A percentile compares a stretch with the other conserved stretches of the same genome.
Conservation (phyloP, 1,140 invertebrate species). For the Potamilus streckersoni region DNA sequence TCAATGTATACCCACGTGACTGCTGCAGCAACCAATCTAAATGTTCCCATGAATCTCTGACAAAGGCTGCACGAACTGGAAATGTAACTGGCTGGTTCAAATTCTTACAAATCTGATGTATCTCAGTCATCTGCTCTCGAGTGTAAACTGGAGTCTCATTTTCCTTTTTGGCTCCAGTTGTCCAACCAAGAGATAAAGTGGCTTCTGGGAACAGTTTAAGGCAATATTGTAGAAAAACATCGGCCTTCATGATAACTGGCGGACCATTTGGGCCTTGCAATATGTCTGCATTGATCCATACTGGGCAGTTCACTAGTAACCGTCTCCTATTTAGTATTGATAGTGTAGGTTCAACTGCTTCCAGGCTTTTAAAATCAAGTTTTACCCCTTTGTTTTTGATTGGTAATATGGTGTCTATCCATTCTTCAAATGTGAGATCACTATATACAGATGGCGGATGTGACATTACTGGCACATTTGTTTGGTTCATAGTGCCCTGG, state of each 20-base stretch:
- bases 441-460: slow-evolving; percentile 17
- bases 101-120: slow-evolving; percentile 71
- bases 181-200: slow-evolving; percentile 88
- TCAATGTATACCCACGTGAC: slow-evolving; percentile 42
- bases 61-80: slow-evolving; percentile 39
- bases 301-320: slow-evolving; percentile 75
- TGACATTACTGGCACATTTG: slow-evolving; percentile 82
- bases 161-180: slow-evolving; percentile 73
- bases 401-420: slow-evolving; percentile 7
- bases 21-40: slow-evolving; percentile 44
- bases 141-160: slow-evolving; percentile 74
- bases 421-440: slow-evolving; percentile 24
- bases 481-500: slow-evolving; percentile 65
- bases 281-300: slow-evolving; percentile 91
- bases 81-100: slow-evolving; percentile 42
- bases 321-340: slow-evolving; percentile 67
- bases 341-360: slow-evolving; percentile 78
- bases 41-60: slow-evolving; percentile 32
- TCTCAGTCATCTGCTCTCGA: slow-evolving; percentile 75
- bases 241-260: slow-evolving; percentile 75
- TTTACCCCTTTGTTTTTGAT: slow-evolving; percentile 22
- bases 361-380: slow-evolving; percentile 86
- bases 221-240: slow-evolving; percentile 73
- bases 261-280: slow-evolving; percentile 80
- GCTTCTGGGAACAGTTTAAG: slow-evolving; percentile 73